Base-by-base conservation (phyloP, 2,797 vertebrate genomes). In the Phrynocephalus vlangalii region DNA sequence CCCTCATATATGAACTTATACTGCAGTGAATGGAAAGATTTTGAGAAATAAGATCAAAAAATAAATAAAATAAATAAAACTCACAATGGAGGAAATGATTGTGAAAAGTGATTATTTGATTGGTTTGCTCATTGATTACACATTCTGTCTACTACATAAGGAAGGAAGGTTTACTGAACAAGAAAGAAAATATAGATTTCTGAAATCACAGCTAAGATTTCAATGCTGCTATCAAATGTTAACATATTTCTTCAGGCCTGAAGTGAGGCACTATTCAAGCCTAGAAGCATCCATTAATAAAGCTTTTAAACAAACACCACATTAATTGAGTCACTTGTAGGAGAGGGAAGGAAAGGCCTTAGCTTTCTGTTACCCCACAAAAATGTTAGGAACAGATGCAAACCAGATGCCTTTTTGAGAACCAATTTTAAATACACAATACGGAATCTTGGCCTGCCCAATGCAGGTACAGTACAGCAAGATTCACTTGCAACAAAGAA, bases 241-340 rank as follows among this genome's bases (percentile, higher is more conserved):
- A 71, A 87, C 87, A 60, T 86, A 81, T 84, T 84, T 33, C 38
- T 90, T 87, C 83, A 90, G 38, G 15, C 28, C 0, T 76, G 26
- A 84, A 80, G 33, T 89, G 20, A 78, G 60, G 33, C 82, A 68
- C n/a, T 82, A 90, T n/a, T 60, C 63, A 87, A 83, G 68, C 56
- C 71, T 72, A 83, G 91, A 75, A 87, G 24, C 3, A 84, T 87
- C 66, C 88, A 84, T 0, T 67, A 63, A 26, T 68, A 86, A 89
- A 91, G 90, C 44, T 71, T 81, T 84, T 85, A 92, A 91, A 50
- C 78, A 91, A 92, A 56, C 28, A 89, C 20, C 88, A 86, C 71
- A 86, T 24, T 93, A 93, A 91, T 8, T 92, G 71, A 85, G 87
- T 89, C 63, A 84, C 38, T 89, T 83, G 33, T 10, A 11, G 16